A percentile compares a stretch with the other conserved stretches of the same genome.
phyloP scores from a whole-genome alignment of 1,140 invertebrate species.

The Batillaria attramentaria region DNA sequence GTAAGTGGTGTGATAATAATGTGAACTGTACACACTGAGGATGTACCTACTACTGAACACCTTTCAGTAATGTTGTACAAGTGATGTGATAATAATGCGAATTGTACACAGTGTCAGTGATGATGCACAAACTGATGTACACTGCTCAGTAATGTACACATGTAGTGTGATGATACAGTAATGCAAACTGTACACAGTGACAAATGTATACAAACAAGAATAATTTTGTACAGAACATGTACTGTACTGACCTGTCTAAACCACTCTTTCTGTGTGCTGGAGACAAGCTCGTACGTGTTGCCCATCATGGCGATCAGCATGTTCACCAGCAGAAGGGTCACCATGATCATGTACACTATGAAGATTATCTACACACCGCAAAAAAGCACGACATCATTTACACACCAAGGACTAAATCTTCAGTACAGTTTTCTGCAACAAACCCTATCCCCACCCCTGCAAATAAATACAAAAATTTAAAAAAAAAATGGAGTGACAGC shows the following conservation, averaged over 20 bases:
- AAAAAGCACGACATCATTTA: background rate
- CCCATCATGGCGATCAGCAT: conserved; percentile 99
- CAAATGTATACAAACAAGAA: background rate
- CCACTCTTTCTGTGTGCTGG: conserved; percentile 97
- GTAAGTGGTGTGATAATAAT: too few species aligned
- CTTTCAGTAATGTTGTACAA: too few species aligned
- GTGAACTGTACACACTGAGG: too few species aligned
- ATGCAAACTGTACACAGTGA: background rate
- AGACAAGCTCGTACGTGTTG: conserved; percentile 96
- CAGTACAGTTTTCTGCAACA: too few species aligned
- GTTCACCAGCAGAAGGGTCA: conserved; percentile 95
- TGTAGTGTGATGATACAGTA: background rate
- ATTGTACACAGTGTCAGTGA: too few species aligned
- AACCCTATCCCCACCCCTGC: too few species aligned
- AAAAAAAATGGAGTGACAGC: background rate
- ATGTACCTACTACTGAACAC: too few species aligned
- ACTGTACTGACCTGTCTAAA: conserved; percentile 87
- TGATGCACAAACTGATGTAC: too few species aligned
- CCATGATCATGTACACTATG: conserved; percentile 96
- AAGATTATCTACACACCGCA: conserved; percentile 90
- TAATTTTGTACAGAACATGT: background rate
- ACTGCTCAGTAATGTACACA: too few species aligned
- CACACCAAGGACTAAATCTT: background rate
- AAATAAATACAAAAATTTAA: too few species aligned
- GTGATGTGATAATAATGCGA: too few species aligned